Evolutionary conservation across 1,140 invertebrate species (phyloP).

Genomic region (Acromyrmex echinatior): DNA sequence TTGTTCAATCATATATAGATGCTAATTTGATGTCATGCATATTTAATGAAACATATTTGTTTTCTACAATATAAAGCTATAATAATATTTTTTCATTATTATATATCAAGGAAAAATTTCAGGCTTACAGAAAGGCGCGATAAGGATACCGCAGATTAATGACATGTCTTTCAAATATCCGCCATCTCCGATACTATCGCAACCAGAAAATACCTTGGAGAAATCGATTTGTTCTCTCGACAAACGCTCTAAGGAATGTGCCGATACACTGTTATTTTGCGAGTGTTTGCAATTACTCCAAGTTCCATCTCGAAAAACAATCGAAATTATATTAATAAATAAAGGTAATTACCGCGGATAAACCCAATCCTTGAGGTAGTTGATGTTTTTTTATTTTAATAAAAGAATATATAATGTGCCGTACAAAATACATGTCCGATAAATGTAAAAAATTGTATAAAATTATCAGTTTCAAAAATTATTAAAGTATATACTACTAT

Average conservation of each 20-base stretch:
- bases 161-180: constrained; percentile 80
- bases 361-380: background rate
- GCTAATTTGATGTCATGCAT: background rate
- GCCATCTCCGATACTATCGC: constrained; percentile 78
- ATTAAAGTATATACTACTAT: background rate
- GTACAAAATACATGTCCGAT: background rate
- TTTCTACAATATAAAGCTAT: no score
- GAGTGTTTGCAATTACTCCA: constrained; percentile 77
- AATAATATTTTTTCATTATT: constrained; percentile 30
- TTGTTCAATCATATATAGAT: background rate
- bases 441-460: background rate
- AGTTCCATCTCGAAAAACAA: constrained; percentile 61
- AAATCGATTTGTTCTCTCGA: constrained; percentile 74
- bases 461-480: background rate
- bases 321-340: constrained; percentile 78
- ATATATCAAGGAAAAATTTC: constrained; percentile 7
- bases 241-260: constrained; percentile 67
- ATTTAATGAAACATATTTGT: constrained; percentile 14
- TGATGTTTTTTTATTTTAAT: background rate
- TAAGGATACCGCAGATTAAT: constrained; percentile 75
- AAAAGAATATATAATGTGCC: background rate
- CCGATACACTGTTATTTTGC: constrained; percentile 74
- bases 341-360: constrained; percentile 68
- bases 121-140: constrained; percentile 57
- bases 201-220: constrained; percentile 70